Percentiles rank a stretch among this genome's conserved stretches.
Evolutionary conservation across 2,113 vertebrate species (phyloP).

Genomic region (Melanerpes aurifrons): DNA sequence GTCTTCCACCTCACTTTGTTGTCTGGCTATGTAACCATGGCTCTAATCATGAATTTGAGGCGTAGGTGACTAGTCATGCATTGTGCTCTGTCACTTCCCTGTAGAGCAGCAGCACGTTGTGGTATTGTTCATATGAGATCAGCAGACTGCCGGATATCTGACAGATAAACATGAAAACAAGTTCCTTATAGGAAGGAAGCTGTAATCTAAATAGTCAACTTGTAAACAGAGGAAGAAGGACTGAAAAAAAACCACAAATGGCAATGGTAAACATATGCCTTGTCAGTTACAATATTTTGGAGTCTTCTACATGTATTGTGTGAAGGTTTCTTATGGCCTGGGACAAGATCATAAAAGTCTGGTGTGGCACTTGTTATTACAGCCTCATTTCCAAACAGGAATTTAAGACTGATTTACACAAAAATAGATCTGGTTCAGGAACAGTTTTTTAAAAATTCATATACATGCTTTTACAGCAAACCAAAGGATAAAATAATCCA

Average conservation of each 20-base stretch:
- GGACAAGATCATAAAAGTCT: not conserved
- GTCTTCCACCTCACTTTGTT: slow-evolving; percentile 15
- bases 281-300: not conserved
- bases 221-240: slow-evolving; percentile 27
- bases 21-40: not conserved
- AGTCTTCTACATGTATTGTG: not conserved
- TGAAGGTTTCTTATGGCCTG: not conserved
- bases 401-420: not conserved
- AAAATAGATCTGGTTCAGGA: not conserved
- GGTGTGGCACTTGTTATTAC: not conserved
- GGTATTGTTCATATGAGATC: not conserved
- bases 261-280: not conserved
- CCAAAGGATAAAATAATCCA: not conserved
- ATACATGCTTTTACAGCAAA: not conserved
- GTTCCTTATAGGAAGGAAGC: slow-evolving; percentile 34
- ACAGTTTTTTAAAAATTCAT: not conserved
- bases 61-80: not conserved
- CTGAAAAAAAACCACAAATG: not conserved
- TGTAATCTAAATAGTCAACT: slow-evolving; percentile 7
- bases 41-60: not conserved
- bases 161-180: slow-evolving; percentile 3
- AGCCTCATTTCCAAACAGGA: not conserved
- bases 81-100: not conserved
- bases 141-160: not conserved
- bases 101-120: not conserved